Conservation (phyloP, 2,888 invertebrate species). For the Plagodis pulveraria region DNA sequence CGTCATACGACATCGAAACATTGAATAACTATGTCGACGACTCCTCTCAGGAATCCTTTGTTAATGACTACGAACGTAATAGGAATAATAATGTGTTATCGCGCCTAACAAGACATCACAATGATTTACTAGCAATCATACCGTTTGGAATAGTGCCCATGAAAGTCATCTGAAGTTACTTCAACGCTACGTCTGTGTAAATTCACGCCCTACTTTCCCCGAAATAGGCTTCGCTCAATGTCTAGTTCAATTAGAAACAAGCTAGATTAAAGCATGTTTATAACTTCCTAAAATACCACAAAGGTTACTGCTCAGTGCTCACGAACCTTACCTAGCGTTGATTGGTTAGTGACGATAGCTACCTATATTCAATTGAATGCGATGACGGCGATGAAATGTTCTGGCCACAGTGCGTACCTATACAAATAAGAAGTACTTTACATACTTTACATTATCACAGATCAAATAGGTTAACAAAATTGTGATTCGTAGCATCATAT, state of each 20-base stretch:
- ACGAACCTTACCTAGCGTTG: constrained; percentile 20
- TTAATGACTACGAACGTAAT: constrained; percentile 24
- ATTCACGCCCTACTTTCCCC: constrained; percentile 61
- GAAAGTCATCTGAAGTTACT: constrained; percentile 44
- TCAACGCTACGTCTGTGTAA: constrained; percentile 43
- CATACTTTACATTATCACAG: constrained; percentile 1
- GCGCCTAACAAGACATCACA: constrained; percentile 33
- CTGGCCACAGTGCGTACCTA: constrained; percentile 17
- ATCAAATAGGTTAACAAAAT: constrained; percentile 12
- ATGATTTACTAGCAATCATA: constrained; percentile 39
- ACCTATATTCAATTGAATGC: constrained; percentile 31
- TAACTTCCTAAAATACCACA: constrained; percentile 42
- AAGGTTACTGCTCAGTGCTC: constrained; percentile 12
- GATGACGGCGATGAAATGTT: constrained; percentile 37
- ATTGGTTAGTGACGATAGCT: constrained; percentile 30
- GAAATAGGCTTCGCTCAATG: constrained; percentile 59
- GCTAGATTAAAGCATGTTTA: constrained; percentile 42
- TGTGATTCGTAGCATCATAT: not conserved
- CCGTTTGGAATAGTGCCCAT: constrained; percentile 65
- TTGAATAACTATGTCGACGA: constrained; percentile 29
- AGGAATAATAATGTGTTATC: constrained; percentile 28
- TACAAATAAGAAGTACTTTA: constrained; percentile 11
- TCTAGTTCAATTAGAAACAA: constrained; percentile 68
- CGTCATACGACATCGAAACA: constrained; percentile 30
- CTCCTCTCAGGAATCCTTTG: constrained; percentile 27